Evolutionary conservation across 1,140 invertebrate genomes (phyloP), one percentile per base, ranked within the genome.

Genomic region (Diabrotica undecimpunctata): DNA sequence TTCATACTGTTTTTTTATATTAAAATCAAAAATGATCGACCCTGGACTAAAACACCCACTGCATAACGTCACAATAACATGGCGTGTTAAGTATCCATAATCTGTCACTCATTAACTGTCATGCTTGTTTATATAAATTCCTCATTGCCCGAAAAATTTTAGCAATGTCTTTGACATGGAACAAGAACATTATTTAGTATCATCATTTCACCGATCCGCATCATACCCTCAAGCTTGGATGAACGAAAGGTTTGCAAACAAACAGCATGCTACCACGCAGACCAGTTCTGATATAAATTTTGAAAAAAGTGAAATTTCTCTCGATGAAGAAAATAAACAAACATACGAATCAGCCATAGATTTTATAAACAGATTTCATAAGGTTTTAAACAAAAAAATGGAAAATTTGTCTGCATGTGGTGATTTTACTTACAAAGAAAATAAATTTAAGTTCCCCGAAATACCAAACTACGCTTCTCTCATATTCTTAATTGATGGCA

Each of bases 381-480:
- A 50, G 8, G 10, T 14, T n/a, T 13, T 60, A 25, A 60, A 60
- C 39, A 10, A 60, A 11, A 57, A 5, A 37, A 11, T 57, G n/a
- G 12, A 38, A 5, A n/a, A n/a, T 6, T n/a, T 9, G 25, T 13
- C 8, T 5, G 35, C 35, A 6, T 5, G 11, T n/a, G 12, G n/a
- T 57, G 55, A 57, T 6, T 25, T 25, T 25, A 25, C 1, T 25
- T 37, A 7, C 5, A 5, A 37, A 57, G 37, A 37, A 6, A 12
- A 10, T 36, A 37, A 57, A 57, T 60, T 60, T 13, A 60, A 13
- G n/a, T 51, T 60, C 46, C 58, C 58, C 10, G 14, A 50, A 13
- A 50, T 60, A 39, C 58, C 58, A 2, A 3, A 60, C 41, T 60
- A 60, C 39, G 36, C 39, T 9, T 37, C 25, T 12, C 12, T 57